A percentile compares a stretch with the other conserved stretches of the same genome.
phyloP scores from a whole-genome alignment of 2,113 vertebrate species.

The Narcine bancroftii region DNA sequence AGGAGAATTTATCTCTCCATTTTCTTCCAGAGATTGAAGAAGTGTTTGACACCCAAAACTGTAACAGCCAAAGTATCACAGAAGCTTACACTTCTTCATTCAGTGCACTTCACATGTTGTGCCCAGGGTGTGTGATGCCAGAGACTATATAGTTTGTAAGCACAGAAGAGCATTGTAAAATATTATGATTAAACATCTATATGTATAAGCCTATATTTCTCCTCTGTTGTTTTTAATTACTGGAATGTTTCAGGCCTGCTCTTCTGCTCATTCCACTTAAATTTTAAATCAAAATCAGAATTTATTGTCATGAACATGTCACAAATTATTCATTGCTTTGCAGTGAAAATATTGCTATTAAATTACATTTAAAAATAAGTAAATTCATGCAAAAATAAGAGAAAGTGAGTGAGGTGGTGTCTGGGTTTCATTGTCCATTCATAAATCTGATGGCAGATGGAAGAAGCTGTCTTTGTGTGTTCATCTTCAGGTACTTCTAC shows the following conservation, averaged over 20 bases:
- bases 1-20: background rate
- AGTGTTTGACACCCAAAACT: background rate
- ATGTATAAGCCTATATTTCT: background rate
- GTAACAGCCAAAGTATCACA: background rate
- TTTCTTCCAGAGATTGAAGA: background rate
- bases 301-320: no score
- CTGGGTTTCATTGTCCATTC: no score
- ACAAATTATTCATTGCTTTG: no score
- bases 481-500: no score
- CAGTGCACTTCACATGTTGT: background rate
- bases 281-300: no score
- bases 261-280: background rate
- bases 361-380: no score
- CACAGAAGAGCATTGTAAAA: background rate
- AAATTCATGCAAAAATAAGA: no score
- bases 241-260: background rate
- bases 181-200: background rate
- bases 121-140: no score
- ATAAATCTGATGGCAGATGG: no score
- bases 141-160: background rate
- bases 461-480: no score
- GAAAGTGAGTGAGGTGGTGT: no score
- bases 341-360: no score
- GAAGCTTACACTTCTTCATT: background rate
- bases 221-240: background rate